A percentile compares a stretch with the other conserved stretches of the same genome.
Conservation (phyloP, 2,888 invertebrate species). For the Phrixothrix hirtus region DNA sequence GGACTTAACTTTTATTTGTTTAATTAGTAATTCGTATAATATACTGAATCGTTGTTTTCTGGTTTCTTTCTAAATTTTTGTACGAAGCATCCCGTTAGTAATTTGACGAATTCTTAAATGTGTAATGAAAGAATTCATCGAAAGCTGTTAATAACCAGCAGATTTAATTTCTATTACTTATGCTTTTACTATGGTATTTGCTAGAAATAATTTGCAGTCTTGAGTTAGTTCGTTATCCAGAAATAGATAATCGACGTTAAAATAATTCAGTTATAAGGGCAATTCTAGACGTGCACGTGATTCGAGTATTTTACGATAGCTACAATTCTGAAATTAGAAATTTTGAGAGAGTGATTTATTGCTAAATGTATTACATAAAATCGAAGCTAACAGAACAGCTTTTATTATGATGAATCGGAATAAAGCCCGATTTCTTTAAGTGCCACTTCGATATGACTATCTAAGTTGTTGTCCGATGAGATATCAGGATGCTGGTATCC, state of each 20-base stretch:
- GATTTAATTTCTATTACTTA: no score
- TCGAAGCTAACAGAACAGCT: slow-evolving; percentile 16
- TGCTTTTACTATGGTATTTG: slow-evolving; percentile 8
- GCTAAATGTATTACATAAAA: slow-evolving; percentile 16
- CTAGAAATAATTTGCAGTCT: slow-evolving; percentile 1
- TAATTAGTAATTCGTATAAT: no score
- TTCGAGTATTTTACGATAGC: not conserved
- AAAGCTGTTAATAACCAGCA: not conserved
- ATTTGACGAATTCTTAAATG: no score
- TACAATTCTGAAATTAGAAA: not conserved
- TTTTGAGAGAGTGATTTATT: slow-evolving; percentile 10
- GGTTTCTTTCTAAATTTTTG: no score
- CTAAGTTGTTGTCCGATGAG: slow-evolving; percentile 63
- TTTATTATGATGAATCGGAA: slow-evolving; percentile 36
- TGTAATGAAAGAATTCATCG: no score
- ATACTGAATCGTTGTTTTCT: no score
- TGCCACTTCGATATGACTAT: slow-evolving; percentile 70
- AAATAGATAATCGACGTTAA: not conserved
- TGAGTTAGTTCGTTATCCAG: not conserved
- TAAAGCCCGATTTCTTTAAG: slow-evolving; percentile 66
- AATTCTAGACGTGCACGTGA: not conserved
- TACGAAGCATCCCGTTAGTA: no score
- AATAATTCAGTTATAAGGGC: not conserved
- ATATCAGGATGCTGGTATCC: slow-evolving; percentile 75
- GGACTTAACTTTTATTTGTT: no score